Percentiles rank a stretch among this genome's conserved stretches.
Evolutionary conservation across 1,140 invertebrate genomes (phyloP).

Genomic region (Piezodorus guildinii): DNA sequence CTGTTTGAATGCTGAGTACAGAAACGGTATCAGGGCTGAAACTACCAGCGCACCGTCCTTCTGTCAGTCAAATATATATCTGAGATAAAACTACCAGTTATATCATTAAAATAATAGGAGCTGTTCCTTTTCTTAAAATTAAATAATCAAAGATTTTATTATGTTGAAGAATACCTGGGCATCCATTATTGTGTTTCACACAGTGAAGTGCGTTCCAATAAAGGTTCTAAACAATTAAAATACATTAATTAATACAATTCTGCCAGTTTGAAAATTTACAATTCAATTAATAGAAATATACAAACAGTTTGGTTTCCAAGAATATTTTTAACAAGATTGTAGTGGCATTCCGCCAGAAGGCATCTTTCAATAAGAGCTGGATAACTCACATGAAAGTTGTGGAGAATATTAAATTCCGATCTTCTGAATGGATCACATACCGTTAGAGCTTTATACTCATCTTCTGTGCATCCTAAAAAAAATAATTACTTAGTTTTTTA

Average conservation of each 20-base stretch:
- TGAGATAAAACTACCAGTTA: no score
- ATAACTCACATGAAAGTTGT: background rate
- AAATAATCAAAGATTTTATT: no score
- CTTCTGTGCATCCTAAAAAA: slow-evolving; percentile 3
- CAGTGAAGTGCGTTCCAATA: slow-evolving; percentile 16
- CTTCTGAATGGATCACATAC: background rate
- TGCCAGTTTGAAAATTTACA: no score
- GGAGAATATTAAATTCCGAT: background rate
- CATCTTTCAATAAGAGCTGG: slow-evolving; percentile 1
- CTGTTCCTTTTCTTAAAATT: no score
- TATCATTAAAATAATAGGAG: no score
- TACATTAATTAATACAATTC: background rate
- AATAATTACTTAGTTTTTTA: no score
- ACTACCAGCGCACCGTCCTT: no score
- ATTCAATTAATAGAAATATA: background rate
- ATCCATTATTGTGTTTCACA: slow-evolving; percentile 7
- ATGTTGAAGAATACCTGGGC: slow-evolving; percentile 10
- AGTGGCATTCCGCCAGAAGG: background rate
- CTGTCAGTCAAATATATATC: no score
- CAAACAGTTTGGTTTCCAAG: background rate
- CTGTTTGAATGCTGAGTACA: no score
- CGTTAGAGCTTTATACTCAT: background rate
- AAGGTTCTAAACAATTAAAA: background rate
- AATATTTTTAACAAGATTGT: background rate
- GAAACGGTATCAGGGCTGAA: no score